phyloP scores from a whole-genome alignment of 2,888 invertebrate genomes.

The Tetranychus piercei region DNA sequence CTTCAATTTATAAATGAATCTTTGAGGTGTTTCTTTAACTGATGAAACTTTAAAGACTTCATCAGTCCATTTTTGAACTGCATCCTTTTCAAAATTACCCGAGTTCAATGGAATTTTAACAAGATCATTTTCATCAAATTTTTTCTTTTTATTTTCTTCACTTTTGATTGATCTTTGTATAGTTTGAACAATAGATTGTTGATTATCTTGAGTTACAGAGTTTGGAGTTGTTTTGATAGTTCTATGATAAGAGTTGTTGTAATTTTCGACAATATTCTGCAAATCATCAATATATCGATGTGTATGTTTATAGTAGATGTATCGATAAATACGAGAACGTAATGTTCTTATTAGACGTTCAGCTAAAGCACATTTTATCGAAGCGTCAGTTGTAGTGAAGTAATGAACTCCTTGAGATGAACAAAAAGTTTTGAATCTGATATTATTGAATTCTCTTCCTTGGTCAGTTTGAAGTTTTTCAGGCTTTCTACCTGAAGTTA shows the following conservation, averaged over 20 bases:
- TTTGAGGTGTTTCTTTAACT: background rate
- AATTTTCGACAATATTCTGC: background rate
- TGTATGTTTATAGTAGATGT: conserved; percentile 27
- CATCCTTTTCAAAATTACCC: background rate
- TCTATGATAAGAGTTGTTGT: conserved; percentile 5
- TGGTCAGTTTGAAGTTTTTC: conserved; percentile 22
- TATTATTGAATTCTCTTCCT: conserved; percentile 24
- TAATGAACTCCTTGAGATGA: conserved; percentile 16
- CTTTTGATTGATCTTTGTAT: too few relatives aligned
- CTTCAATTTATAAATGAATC: background rate
- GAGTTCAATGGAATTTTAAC: background rate
- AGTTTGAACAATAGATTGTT: background rate
- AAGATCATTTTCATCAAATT: background rate
- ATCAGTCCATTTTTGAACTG: background rate
- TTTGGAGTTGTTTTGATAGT: background rate
- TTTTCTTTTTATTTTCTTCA: too few relatives aligned
- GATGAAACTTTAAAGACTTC: background rate
- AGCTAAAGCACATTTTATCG: conserved; percentile 29
- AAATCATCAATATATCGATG: conserved; percentile 6
- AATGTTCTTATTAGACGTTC: conserved; percentile 28
- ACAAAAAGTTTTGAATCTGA: conserved; percentile 16
- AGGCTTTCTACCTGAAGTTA: background rate
- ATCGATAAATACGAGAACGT: conserved; percentile 28
- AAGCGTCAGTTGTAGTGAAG: conserved; percentile 26
- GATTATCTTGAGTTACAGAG: background rate